A percentile compares a stretch with the other conserved stretches of the same genome.
Evolutionary conservation across 2,797 vertebrate genomes (phyloP).

Genomic region (Columba guinea): DNA sequence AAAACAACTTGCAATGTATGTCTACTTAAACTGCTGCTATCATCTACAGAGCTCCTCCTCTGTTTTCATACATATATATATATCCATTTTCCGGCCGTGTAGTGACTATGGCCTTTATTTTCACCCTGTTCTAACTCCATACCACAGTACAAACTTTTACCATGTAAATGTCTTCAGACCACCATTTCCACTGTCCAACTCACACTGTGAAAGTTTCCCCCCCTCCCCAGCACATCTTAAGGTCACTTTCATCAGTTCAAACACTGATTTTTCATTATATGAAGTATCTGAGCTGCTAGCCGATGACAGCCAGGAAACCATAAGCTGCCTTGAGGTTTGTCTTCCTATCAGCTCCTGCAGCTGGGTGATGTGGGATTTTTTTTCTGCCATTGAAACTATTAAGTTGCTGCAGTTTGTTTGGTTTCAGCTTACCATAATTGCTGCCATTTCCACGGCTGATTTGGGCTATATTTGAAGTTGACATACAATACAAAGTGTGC

Average conservation of each 20-base stretch:
- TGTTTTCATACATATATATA: background rate
- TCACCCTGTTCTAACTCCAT: background rate
- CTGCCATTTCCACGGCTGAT: slow-evolving; percentile 60
- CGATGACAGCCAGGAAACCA: slow-evolving; percentile 67
- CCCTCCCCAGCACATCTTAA: background rate
- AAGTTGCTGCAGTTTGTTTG: slow-evolving; percentile 49
- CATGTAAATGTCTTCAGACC: background rate
- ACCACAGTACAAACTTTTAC: background rate
- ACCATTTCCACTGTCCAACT: background rate
- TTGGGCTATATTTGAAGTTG: slow-evolving; percentile 57
- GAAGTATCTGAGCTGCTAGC: background rate
- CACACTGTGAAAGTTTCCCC: background rate
- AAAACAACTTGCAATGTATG: background rate
- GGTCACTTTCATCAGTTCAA: slow-evolving; percentile 48
- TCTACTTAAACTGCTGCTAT: background rate
- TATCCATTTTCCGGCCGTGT: background rate
- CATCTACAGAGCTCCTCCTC: background rate
- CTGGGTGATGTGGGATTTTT: background rate
- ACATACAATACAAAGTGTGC: slow-evolving; percentile 41
- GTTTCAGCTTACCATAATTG: slow-evolving; percentile 54
- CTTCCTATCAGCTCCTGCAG: slow-evolving; percentile 54
- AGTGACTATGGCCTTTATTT: background rate
- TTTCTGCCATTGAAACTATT: slow-evolving; percentile 42
- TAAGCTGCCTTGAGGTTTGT: slow-evolving; percentile 56
- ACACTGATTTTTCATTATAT: slow-evolving; percentile 48